Evolutionary conservation across 2,113 vertebrate genomes (phyloP).

Genomic region (Microcebus murinus): DNA sequence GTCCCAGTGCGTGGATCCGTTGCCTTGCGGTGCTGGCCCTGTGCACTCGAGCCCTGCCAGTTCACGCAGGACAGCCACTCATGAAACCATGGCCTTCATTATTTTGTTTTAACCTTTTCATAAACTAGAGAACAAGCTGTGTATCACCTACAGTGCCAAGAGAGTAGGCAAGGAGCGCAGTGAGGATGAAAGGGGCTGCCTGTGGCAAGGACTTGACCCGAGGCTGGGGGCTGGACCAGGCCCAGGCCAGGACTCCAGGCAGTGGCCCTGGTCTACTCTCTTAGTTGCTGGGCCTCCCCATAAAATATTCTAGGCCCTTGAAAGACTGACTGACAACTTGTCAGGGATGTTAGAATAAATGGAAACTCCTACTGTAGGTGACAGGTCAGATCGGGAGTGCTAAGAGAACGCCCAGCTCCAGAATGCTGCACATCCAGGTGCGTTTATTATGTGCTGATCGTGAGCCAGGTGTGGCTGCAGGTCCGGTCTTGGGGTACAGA

Average conservation of each 20-base stretch:
- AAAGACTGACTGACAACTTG: neutral
- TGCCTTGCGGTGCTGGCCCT: accelerated
- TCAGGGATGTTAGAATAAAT: neutral
- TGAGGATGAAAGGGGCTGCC: no score
- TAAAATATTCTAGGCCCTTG: neutral
- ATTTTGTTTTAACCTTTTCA: neutral
- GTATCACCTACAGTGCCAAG: neutral
- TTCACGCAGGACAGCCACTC: neutral
- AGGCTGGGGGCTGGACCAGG: no score
- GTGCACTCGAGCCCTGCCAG: neutral
- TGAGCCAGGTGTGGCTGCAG: neutral
- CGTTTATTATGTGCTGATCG: neutral
- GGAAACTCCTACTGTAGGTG: neutral
- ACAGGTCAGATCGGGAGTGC: neutral
- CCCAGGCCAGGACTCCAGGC: neutral
- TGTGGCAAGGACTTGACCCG: neutral
- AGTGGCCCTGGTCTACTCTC: neutral
- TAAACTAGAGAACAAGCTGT: neutral
- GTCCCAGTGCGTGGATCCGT: accelerated
- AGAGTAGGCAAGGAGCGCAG: neutral
- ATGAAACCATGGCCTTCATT: neutral
- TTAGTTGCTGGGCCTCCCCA: neutral
- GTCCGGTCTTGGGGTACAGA: neutral
- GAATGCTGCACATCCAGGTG: neutral
- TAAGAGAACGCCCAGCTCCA: neutral